These are phyloP conservation scores for Natator depressus DNA, from an alignment of 2,113 vertebrate genomes.

Conservation along the genomic window DNA sequence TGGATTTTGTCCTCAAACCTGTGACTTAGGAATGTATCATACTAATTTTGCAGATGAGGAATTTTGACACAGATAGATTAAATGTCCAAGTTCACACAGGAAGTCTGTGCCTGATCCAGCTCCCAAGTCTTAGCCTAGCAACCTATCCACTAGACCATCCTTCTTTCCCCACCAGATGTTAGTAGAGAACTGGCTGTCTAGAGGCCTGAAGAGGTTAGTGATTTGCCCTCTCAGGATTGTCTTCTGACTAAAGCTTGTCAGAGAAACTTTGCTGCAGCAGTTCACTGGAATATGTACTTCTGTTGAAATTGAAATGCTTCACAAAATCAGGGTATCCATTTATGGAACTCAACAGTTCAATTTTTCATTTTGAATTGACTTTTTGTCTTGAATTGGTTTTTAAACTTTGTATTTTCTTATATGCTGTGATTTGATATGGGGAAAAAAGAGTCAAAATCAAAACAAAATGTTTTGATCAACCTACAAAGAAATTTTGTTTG, in stretches of 20 bases:
- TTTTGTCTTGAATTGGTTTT: not conserved
- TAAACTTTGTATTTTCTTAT: not conserved
- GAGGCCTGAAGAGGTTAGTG: not conserved
- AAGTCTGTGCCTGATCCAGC: not conserved
- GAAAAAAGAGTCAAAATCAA: not conserved
- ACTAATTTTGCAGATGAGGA: not conserved
- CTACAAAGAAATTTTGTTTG: not conserved
- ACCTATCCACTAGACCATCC: not conserved
- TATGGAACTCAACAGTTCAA: too few species aligned
- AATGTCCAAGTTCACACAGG: not conserved
- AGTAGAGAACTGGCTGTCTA: not conserved
- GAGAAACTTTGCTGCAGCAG: not conserved
- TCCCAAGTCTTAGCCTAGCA: not conserved
- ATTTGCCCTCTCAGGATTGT: not conserved
- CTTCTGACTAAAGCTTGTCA: not conserved
- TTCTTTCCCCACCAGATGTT: not conserved
- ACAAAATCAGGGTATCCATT: too few species aligned
- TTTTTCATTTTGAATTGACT: not conserved
- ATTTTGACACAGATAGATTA: not conserved
- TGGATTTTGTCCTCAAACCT: too few species aligned
- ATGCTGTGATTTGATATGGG: not conserved
- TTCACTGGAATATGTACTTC: not conserved
- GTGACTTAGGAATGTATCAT: too few species aligned
- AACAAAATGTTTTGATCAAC: not conserved
- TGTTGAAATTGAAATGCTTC: not conserved